Percentiles rank a stretch among this genome's conserved stretches.
Conservation (phyloP, 2,888 invertebrate genomes). For the Drosophila leonis region DNA sequence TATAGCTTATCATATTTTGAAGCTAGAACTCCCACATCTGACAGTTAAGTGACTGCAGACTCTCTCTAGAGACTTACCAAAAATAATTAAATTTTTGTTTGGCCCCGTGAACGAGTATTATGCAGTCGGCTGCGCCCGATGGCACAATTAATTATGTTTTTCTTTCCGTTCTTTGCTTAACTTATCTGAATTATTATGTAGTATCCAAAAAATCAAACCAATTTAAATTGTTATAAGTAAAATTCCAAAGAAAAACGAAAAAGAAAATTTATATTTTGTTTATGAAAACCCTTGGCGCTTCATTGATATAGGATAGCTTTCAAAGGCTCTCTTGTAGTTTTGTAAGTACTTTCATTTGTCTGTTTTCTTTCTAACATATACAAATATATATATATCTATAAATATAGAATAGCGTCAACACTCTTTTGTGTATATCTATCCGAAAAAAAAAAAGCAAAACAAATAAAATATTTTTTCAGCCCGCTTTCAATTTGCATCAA, state of each 20-base stretch:
- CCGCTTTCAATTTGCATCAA: constrained; percentile 14
- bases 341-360: constrained; percentile 86
- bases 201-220: constrained; percentile 37
- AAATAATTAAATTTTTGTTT: not conserved
- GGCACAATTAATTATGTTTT: not conserved
- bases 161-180: constrained; percentile 14
- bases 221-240: constrained; percentile 43
- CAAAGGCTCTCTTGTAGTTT: constrained; percentile 86
- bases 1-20: too few species aligned
- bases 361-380: constrained; percentile 72
- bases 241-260: constrained; percentile 83
- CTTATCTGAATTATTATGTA: constrained; percentile 32
- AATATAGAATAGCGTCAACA: constrained; percentile 27
- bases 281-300: constrained; percentile 86
- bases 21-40: not conserved
- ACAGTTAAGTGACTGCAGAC: not conserved
- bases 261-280: constrained; percentile 91
- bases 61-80: not conserved
- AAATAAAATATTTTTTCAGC: constrained; percentile 8
- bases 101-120: not conserved
- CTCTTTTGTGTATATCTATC: constrained; percentile 12
- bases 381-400: constrained; percentile 34
- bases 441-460: not conserved
- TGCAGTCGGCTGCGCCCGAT: not conserved
- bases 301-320: constrained; percentile 86